phyloP scores from a whole-genome alignment of 1,140 invertebrate species.

The Palaemon carinicauda region DNA sequence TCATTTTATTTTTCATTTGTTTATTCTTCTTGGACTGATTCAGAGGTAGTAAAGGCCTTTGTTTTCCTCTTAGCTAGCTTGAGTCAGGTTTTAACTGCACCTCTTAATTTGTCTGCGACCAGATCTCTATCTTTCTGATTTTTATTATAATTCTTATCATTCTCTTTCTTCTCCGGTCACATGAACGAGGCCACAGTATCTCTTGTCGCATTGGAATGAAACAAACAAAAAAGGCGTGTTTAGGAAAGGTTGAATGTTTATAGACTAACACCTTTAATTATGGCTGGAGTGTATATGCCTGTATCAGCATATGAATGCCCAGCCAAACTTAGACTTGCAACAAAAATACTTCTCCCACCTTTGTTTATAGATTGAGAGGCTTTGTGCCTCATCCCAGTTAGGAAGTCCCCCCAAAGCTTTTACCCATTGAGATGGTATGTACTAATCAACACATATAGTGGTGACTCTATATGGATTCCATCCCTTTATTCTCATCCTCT shows the following conservation, averaged over 20 bases:
- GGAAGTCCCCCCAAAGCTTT: no score
- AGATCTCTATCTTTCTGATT: constrained; percentile 18
- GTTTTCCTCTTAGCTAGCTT: constrained; percentile 52
- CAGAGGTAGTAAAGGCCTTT: constrained; percentile 43
- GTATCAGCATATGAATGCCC: no score
- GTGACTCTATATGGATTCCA: no score
- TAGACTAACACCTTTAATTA: neutral
- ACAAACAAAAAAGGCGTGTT: constrained; percentile 39
- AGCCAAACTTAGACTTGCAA: no score
- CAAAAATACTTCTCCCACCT: no score
- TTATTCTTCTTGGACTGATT: constrained; percentile 42
- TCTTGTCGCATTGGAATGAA: constrained; percentile 52
- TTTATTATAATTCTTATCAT: no score
- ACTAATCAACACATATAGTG: no score
- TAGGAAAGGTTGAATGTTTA: constrained; percentile 52
- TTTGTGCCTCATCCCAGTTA: no score
- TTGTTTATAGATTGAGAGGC: no score
- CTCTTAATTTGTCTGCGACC: constrained; percentile 42
- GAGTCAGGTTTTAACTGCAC: constrained; percentile 50
- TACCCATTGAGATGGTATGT: no score
- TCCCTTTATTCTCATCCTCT: neutral
- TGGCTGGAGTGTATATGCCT: neutral
- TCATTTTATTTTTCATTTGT: constrained; percentile 26
- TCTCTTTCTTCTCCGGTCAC: constrained; percentile 13
- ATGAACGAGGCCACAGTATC: constrained; percentile 47